Evolutionary conservation across 2,888 invertebrate species (phyloP).

Genomic region (Ommatoiulus sabulosus): DNA sequence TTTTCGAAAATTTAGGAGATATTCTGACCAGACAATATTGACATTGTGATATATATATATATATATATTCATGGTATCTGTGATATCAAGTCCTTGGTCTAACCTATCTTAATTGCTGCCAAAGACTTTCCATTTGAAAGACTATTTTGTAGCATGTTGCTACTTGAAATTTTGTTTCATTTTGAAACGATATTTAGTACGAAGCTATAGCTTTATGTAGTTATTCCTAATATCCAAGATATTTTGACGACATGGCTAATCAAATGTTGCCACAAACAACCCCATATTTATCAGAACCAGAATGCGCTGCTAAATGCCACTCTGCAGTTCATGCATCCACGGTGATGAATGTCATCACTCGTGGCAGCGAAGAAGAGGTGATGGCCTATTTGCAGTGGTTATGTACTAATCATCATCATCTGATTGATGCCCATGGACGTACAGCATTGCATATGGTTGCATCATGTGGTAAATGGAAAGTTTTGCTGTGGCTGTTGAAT

Average conservation of each 20-base stretch:
- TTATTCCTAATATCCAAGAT: neutral
- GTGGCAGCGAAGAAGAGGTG: conserved; percentile 61
- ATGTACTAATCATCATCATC: conserved; percentile 74
- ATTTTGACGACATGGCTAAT: neutral
- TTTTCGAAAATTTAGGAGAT: neutral
- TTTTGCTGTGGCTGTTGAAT: conserved; percentile 81
- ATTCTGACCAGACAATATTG: neutral
- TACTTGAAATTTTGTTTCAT: conserved; percentile 44
- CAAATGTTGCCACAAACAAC: neutral
- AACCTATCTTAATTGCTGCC: neutral
- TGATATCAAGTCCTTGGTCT: neutral
- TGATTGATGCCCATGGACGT: conserved; percentile 76
- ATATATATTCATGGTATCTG: neutral
- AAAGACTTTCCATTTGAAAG: conserved; percentile 7
- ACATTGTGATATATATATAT: neutral
- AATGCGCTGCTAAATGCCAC: conserved; percentile 65
- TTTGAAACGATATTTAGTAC: neutral
- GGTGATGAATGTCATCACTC: conserved; percentile 66
- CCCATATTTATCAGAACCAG: conserved; percentile 51
- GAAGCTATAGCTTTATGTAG: neutral
- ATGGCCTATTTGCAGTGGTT: conserved; percentile 60
- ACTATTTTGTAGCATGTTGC: conserved; percentile 45
- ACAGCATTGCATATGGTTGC: conserved; percentile 83
- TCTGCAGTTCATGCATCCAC: conserved; percentile 67
- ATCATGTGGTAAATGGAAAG: conserved; percentile 76